phyloP scores from a whole-genome alignment of 2,113 vertebrate genomes.

The Australoheros scitulus region DNA sequence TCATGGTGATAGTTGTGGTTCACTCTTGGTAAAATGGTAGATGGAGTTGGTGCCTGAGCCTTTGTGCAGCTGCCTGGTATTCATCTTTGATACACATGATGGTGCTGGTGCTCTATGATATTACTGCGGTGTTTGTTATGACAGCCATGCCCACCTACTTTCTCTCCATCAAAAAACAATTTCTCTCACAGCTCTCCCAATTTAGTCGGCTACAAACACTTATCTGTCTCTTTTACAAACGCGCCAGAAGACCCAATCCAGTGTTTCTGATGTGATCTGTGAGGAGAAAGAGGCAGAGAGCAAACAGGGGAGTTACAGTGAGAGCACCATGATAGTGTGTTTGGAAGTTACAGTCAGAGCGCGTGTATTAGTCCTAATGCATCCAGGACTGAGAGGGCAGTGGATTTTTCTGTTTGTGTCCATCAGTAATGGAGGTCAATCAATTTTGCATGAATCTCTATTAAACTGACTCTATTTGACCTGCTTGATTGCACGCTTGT shows the following conservation, averaged over 20 bases:
- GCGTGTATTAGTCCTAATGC: conserved; percentile 7
- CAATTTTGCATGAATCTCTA: conserved; percentile 63
- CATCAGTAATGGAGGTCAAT: conserved; percentile 54
- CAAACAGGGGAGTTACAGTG: background rate
- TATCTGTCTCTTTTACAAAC: conserved; percentile 52
- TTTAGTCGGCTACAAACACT: conserved; percentile 50
- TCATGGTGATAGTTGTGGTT: background rate
- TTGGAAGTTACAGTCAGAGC: conserved; percentile 6
- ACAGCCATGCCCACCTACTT: conserved; percentile 48
- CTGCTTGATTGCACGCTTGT: background rate
- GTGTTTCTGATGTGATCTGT: conserved; percentile 49
- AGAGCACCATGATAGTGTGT: background rate
- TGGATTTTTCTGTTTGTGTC: conserved; percentile 13
- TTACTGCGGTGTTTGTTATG: background rate
- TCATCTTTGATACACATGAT: conserved; percentile 58
- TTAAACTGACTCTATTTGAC: conserved; percentile 54
- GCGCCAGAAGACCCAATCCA: background rate
- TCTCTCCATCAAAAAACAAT: conserved; percentile 55
- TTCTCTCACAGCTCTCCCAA: conserved; percentile 49
- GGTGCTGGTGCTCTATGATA: conserved; percentile 64
- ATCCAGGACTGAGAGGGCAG: background rate
- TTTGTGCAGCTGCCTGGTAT: conserved; percentile 15
- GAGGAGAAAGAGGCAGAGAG: background rate
- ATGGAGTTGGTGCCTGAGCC: background rate
- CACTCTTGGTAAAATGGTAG: rapidly evolving